Evolutionary conservation across 2,888 invertebrate species (phyloP).

Genomic region (Pecten maximus): DNA sequence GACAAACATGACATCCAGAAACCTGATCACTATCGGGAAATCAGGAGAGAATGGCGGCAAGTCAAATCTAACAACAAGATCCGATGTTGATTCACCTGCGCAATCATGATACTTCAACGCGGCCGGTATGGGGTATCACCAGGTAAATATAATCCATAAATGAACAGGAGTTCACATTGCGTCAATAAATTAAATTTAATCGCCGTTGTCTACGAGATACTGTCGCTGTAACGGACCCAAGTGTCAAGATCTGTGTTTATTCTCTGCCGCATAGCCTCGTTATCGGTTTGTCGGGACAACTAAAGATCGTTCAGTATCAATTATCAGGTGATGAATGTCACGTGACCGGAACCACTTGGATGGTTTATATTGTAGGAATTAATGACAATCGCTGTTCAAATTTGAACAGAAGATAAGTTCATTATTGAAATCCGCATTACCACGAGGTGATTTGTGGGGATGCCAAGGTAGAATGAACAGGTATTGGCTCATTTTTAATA

Average conservation of each 20-base stretch:
- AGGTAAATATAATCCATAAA: neutral
- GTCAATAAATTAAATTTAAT: slow-evolving; percentile 30
- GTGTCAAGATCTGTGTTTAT: neutral
- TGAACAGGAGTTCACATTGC: neutral
- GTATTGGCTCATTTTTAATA: too few relatives aligned
- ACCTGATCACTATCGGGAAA: too few relatives aligned
- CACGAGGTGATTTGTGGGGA: too few relatives aligned
- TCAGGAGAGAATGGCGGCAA: too few relatives aligned
- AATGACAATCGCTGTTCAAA: neutral
- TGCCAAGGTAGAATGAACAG: too few relatives aligned
- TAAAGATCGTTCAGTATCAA: neutral
- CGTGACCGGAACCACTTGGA: neutral
- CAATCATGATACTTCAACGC: neutral
- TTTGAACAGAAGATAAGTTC: neutral
- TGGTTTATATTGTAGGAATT: neutral
- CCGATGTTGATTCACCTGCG: too few relatives aligned
- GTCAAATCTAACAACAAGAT: too few relatives aligned
- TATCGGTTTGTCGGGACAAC: neutral
- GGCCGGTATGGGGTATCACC: neutral
- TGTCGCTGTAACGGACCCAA: neutral
- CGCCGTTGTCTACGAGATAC: neutral
- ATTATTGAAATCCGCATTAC: neutral
- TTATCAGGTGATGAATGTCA: neutral
- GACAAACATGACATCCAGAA: too few relatives aligned
- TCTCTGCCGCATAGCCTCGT: neutral